Conservation (phyloP, 2,888 invertebrate species). For the Philopedon plagiatum region DNA sequence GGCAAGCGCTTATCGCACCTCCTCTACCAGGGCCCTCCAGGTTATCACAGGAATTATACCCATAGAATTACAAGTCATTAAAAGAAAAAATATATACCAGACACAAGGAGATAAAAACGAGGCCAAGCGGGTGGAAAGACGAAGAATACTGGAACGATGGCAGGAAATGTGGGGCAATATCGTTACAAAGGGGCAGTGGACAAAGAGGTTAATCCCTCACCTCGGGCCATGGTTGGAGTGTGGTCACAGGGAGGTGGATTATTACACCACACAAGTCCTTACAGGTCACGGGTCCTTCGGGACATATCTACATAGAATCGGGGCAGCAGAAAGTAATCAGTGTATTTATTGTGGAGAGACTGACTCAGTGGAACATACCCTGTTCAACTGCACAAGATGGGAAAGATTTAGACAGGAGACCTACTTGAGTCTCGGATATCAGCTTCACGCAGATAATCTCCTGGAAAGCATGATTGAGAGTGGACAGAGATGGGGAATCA, state of each 20-base stretch:
- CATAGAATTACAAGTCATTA: conserved; percentile 21
- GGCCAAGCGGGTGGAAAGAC: background rate
- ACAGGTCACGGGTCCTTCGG: conserved; percentile 25
- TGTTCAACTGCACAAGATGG: too few species aligned
- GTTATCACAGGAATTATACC: conserved; percentile 42
- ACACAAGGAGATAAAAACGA: background rate
- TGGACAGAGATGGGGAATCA: too few species aligned
- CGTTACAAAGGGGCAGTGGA: conserved; percentile 3
- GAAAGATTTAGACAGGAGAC: too few species aligned
- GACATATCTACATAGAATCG: background rate
- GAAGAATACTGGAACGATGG: conserved; percentile 5
- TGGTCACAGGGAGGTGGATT: conserved; percentile 8
- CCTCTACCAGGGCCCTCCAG: conserved; percentile 33
- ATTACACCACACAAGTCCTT: conserved; percentile 10
- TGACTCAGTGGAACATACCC: conserved; percentile 10
- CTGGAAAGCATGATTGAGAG: too few species aligned
- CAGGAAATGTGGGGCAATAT: conserved; percentile 11
- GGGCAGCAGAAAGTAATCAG: background rate
- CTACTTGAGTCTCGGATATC: too few species aligned
- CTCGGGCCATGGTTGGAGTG: conserved; percentile 3
- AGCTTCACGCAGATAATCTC: too few species aligned
- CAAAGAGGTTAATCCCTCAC: conserved; percentile 12
- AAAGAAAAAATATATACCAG: background rate
- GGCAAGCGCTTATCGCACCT: conserved; percentile 38
- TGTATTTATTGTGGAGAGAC: background rate